Evolutionary conservation across 2,888 invertebrate genomes (phyloP).

Genomic region (Aporophyla lueneburgensis): DNA sequence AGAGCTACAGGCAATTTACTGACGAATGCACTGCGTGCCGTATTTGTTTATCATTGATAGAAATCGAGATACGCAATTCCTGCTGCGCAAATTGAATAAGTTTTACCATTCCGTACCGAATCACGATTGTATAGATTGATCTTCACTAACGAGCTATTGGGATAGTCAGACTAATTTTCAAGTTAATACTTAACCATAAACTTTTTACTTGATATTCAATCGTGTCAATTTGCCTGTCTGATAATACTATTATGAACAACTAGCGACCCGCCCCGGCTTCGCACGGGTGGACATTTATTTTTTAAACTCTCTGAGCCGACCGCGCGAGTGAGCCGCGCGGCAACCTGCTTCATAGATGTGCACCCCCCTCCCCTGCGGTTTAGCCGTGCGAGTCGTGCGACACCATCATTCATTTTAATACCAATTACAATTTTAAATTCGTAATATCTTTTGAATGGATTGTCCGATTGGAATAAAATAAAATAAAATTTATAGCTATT

Average conservation of each 20-base stretch:
- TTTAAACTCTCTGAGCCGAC: no score
- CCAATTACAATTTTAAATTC: no score
- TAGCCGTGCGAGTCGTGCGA: no score
- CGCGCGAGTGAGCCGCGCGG: no score
- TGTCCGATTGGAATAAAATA: no score
- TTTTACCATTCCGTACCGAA: neutral
- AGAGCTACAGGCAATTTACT: neutral
- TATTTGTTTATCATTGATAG: constrained; percentile 3
- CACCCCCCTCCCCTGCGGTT: no score
- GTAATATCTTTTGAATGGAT: no score
- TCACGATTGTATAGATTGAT: neutral
- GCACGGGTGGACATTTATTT: no score
- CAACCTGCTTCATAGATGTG: no score
- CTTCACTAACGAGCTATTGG: neutral
- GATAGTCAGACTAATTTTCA: neutral
- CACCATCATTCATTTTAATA: no score
- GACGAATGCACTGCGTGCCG: neutral
- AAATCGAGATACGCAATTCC: neutral
- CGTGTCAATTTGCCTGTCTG: neutral
- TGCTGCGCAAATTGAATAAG: constrained; percentile 22
- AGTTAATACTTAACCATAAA: neutral
- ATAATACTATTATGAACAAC: neutral
- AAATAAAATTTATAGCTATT: no score
- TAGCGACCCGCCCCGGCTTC: no score
- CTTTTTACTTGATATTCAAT: neutral